Evolutionary conservation across 2,888 invertebrate genomes (phyloP).

Genomic region (Julus scanicus): DNA sequence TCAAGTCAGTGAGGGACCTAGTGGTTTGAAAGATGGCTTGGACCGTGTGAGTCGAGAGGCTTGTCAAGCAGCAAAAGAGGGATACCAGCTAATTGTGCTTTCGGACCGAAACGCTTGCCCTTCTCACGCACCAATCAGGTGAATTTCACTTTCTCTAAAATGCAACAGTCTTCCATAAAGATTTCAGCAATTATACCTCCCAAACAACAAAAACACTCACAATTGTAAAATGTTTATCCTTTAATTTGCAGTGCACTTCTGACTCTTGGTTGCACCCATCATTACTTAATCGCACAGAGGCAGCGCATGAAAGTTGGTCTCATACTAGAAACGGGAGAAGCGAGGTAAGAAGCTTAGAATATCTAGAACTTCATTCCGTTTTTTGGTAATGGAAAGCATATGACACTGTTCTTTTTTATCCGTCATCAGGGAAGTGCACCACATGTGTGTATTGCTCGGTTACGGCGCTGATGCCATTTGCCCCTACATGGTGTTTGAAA

Average conservation of each 20-base stretch:
- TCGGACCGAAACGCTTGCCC: slow-evolving; percentile 76
- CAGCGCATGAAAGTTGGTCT: slow-evolving; percentile 96
- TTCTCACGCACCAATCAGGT: slow-evolving; percentile 69
- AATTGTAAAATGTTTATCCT: slow-evolving; percentile 20
- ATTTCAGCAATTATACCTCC: not conserved
- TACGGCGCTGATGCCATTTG: slow-evolving; percentile 99
- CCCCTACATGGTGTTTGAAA: slow-evolving; percentile 95
- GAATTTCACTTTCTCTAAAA: slow-evolving; percentile 56
- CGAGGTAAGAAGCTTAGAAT: slow-evolving; percentile 71
- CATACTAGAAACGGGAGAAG: slow-evolving; percentile 95
- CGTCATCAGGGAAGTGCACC: slow-evolving; percentile 78
- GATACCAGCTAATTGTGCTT: slow-evolving; percentile 86
- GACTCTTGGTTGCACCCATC: slow-evolving; percentile 93
- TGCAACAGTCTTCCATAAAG: slow-evolving; percentile 25
- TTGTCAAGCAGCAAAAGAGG: slow-evolving; percentile 78
- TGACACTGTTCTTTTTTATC: not conserved
- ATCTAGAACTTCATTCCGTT: not conserved
- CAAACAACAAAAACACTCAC: not conserved
- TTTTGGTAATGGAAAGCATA: not conserved
- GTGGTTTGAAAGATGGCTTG: slow-evolving; percentile 83
- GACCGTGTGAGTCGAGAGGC: slow-evolving; percentile 84
- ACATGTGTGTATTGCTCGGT: slow-evolving; percentile 93
- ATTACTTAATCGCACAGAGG: slow-evolving; percentile 92
- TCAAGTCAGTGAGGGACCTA: slow-evolving; percentile 77
- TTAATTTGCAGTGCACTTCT: slow-evolving; percentile 76